Evolutionary conservation across 2,113 vertebrate species (phyloP).

Genomic region (Phocoena phocoena): DNA sequence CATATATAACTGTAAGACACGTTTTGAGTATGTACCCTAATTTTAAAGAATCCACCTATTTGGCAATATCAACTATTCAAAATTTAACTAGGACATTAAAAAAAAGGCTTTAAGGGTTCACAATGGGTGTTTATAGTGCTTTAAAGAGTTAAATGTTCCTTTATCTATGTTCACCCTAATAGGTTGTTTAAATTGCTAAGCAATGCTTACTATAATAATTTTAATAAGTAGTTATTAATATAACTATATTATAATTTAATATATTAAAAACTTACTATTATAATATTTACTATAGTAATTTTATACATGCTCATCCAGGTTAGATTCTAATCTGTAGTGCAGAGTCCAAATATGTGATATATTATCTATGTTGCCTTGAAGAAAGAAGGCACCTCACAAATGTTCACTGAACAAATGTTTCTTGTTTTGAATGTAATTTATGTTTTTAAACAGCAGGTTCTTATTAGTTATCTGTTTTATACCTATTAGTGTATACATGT

Average conservation of each 20-base stretch:
- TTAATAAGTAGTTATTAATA: not conserved
- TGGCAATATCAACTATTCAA: conserved; percentile 7
- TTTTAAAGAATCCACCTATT: conserved; percentile 2
- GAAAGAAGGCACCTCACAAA: not conserved
- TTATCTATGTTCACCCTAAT: not conserved
- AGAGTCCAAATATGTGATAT: not conserved
- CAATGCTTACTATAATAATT: not conserved
- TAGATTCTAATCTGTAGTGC: not conserved
- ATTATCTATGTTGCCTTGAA: not conserved
- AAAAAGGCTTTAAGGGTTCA: not conserved
- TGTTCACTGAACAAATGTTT: not conserved
- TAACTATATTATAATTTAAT: not conserved
- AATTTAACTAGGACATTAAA: not conserved
- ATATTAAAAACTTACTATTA: not conserved
- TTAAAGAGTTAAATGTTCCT: not conserved
- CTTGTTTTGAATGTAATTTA: no score
- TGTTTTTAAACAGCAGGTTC: no score
- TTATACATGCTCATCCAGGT: not conserved
- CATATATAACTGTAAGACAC: not conserved
- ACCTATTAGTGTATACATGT: no score
- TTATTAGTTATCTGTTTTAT: no score
- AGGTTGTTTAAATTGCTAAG: not conserved
- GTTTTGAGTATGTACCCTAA: not conserved
- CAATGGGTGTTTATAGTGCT: not conserved
- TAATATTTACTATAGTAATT: not conserved